Base-by-base conservation (phyloP, 2,113 vertebrate genomes). In the Brachypteracias leptosomus region DNA sequence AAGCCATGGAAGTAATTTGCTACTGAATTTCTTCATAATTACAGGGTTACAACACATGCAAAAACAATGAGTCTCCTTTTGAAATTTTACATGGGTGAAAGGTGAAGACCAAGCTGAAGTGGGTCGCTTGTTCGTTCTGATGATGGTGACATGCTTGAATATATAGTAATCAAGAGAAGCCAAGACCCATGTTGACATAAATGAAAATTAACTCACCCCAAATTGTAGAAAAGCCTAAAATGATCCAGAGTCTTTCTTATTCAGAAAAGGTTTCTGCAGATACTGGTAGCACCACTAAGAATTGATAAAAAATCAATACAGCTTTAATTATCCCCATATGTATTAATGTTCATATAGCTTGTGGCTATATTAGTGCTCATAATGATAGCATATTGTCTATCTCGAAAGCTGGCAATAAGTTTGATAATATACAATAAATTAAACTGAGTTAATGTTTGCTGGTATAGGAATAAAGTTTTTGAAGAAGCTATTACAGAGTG, bases 1-100 rank as follows among this genome's bases (percentile, higher is more conserved):
- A 96, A 97, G 73, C 92, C 88, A 93, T 95, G 90, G 85, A 95
- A 97, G 95, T 93, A 97, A 96, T 97, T 97, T 96, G 96, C 95
- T 95, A 96, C 96, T 95, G 95, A 95, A 96, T 97, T 96, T 97
- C 92, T 96, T 91, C 88, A 79, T 96, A 97, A 97, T 97, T 97
- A 96, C 70, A 92, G 95, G 92, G 88, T 97, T 96, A 91, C 57
- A 1, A 93, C 90, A 96, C 89, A 96, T 96, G n/a, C 66, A 95
- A 97, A 95, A 97, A 96, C 96, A 97, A 91, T 96, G 90, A 88
- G 90, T 84, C 83, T 93, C 57, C 95, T 97, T 97, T 96, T 94
- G 95, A 93, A 95, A 96, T 96, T 91, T 94, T 82, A 90, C 86
- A 0, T 96, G 80, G 95, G 96, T 97, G 95, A 97, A 97, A 97